Conservation (phyloP, 2,113 vertebrate species). For the Phaethon lepturus region DNA sequence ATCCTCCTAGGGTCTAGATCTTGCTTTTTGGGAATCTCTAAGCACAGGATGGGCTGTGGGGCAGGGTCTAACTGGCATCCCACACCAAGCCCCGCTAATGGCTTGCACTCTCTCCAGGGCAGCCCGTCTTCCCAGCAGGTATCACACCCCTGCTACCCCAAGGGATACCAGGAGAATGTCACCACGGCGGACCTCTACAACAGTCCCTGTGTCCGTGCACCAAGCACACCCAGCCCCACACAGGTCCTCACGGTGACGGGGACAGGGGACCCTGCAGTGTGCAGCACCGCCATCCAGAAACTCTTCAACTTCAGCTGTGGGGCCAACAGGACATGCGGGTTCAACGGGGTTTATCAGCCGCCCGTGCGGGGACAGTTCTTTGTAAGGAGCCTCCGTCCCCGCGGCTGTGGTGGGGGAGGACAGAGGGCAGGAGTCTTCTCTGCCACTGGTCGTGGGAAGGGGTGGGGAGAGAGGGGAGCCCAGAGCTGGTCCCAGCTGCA, state of each 20-base stretch:
- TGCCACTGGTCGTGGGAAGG: neutral
- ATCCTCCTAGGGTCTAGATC: neutral
- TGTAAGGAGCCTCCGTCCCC: constrained; percentile 16
- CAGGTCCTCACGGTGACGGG: constrained; percentile 64
- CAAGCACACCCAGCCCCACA: neutral
- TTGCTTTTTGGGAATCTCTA: neutral
- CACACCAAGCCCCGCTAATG: neutral
- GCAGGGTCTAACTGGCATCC: neutral
- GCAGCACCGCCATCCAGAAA: constrained; percentile 16
- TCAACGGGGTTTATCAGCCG: constrained; percentile 81
- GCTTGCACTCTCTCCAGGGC: neutral
- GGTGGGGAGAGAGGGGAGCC: neutral
- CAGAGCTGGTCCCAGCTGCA: neutral
- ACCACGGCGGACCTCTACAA: constrained; percentile 43
- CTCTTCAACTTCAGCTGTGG: constrained; percentile 77
- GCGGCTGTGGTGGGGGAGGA: rapidly evolving
- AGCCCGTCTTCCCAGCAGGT: neutral
- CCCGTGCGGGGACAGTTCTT: constrained; percentile 77
- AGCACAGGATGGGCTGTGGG: neutral
- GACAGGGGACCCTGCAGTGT: constrained; percentile 52
- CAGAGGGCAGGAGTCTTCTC: neutral
- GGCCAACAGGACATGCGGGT: constrained; percentile 68
- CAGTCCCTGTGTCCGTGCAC: constrained; percentile 60
- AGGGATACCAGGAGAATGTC: constrained; percentile 43
- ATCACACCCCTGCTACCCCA: constrained; percentile 76